These are phyloP conservation scores for Gavialis gangeticus DNA, from an alignment of 2,113 vertebrate genomes.

Conservation along the genomic window DNA sequence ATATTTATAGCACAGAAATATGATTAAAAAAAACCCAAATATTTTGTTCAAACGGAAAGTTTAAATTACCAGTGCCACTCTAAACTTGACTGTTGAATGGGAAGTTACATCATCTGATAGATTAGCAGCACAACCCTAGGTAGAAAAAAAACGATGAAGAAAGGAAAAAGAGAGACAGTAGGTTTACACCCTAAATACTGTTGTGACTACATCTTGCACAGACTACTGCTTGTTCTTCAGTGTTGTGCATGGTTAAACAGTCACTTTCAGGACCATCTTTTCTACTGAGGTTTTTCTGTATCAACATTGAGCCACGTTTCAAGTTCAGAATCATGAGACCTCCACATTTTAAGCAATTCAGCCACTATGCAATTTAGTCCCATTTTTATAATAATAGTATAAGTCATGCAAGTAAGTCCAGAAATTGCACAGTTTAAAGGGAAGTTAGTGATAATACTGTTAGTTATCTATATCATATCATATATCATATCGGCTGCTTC, in stretches of 20 bases:
- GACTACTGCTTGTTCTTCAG: not conserved
- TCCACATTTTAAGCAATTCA: not conserved
- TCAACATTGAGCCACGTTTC: not conserved
- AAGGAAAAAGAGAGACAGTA: not conserved
- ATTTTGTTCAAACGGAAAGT: not conserved
- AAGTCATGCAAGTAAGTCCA: not conserved
- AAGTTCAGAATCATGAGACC: not conserved
- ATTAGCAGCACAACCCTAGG: not conserved
- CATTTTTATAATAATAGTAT: not conserved
- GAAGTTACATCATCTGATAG: not conserved
- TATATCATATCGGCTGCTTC: not conserved
- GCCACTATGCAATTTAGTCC: accelerated
- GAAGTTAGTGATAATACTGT: not conserved
- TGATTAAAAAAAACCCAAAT: not conserved
- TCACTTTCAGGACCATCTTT: not conserved
- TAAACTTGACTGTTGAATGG: not conserved
- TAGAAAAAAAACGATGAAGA: not conserved
- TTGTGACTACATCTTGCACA: too few relatives aligned
- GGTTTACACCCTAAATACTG: not conserved
- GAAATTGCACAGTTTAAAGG: accelerated
- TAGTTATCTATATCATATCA: not conserved
- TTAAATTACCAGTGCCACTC: not conserved
- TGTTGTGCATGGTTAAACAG: not conserved
- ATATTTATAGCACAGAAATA: not conserved
- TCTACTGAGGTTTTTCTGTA: accelerated